These are phyloP conservation scores for Euzetes globulus DNA, from an alignment of 2,888 invertebrate species.

Conservation along the genomic window DNA sequence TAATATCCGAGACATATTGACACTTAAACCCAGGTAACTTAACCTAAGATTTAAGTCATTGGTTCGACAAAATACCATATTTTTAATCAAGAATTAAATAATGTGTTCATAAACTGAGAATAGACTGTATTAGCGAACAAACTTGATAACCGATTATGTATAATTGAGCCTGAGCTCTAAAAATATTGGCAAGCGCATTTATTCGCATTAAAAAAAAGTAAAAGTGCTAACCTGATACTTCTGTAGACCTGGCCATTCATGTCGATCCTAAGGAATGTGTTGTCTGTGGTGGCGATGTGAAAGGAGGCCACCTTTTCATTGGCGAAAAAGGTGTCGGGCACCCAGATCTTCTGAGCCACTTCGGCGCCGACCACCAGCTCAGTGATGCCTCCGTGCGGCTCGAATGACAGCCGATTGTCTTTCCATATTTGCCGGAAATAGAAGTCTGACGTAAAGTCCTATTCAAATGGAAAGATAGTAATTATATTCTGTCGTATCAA, in stretches of 20 bases:
- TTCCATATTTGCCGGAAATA: constrained; percentile 99
- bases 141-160: too few species aligned
- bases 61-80: too few species aligned
- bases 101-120: too few species aligned
- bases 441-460: constrained; percentile 97
- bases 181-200: too few species aligned
- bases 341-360: constrained; percentile 97
- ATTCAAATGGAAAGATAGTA: not conserved
- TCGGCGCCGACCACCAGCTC: constrained; percentile 87
- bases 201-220: too few species aligned
- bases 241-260: constrained; percentile 88
- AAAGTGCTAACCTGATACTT: constrained; percentile 88
- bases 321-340: constrained; percentile 99
- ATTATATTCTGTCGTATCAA: not conserved
- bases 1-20: too few species aligned
- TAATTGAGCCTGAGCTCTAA: too few species aligned
- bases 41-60: too few species aligned
- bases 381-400: constrained; percentile 77
- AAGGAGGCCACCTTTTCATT: constrained; percentile 99
- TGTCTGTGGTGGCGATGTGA: constrained; percentile 98
- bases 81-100: too few species aligned
- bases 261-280: constrained; percentile 95
- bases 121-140: too few species aligned
- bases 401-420: constrained; percentile 87
- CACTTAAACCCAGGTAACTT: too few species aligned